These are phyloP conservation scores for Netelia fuscicornis DNA, from an alignment of 2,888 invertebrate species.

Conservation along the genomic window DNA sequence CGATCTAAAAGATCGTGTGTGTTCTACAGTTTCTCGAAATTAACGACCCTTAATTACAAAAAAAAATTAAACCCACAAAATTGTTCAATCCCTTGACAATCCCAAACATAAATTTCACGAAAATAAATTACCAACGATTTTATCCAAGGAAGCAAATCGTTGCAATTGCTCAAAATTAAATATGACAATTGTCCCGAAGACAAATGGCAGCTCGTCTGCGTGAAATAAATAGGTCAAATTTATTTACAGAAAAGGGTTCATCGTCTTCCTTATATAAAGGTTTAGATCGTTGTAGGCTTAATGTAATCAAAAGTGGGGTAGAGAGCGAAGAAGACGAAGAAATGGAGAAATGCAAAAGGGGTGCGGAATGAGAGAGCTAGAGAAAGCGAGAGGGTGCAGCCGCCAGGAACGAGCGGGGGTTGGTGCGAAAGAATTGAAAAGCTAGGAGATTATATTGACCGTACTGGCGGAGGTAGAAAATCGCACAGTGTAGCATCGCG, in stretches of 20 bases:
- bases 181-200: neutral
- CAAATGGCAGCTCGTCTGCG: neutral
- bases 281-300: neutral
- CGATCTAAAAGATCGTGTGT: too few relatives aligned
- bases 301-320: neutral
- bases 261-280: neutral
- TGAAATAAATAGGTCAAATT: neutral
- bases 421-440: constrained; percentile 62
- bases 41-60: too few relatives aligned
- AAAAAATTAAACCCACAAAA: neutral
- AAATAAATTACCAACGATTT: neutral
- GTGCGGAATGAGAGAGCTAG: constrained; percentile 19
- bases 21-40: too few relatives aligned
- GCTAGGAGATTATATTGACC: constrained; percentile 68
- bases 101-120: neutral
- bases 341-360: constrained; percentile 3
- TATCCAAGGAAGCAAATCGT: neutral
- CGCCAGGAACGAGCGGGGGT: constrained; percentile 29
- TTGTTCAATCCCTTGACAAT: neutral
- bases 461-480: constrained; percentile 30
- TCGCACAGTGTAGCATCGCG: constrained; percentile 17
- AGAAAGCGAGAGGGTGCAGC: constrained; percentile 24
- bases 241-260: neutral
- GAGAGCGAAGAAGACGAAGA: neutral
- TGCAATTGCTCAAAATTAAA: neutral